Evolutionary conservation across 2,797 vertebrate species (phyloP).

Genomic region (Acanthornis magna): DNA sequence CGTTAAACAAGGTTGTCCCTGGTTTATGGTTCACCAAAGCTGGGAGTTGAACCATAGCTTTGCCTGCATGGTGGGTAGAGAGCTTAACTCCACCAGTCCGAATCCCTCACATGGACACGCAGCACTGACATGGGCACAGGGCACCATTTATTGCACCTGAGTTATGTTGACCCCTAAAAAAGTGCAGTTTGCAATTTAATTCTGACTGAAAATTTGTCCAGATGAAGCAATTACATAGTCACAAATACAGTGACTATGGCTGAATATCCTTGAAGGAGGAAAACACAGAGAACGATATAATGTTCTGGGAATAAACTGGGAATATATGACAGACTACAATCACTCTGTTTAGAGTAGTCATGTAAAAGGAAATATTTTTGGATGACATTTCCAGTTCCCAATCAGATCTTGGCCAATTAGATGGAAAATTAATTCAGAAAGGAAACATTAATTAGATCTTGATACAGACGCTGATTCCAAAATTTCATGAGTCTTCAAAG

Average conservation of each 20-base stretch:
- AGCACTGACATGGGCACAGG: neutral
- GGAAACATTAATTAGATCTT: slow-evolving; percentile 38
- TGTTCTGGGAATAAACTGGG: neutral
- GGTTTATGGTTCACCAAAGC: slow-evolving; percentile 32
- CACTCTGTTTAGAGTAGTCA: neutral
- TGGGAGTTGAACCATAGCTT: slow-evolving; percentile 27
- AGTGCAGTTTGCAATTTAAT: neutral
- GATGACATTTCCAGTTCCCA: slow-evolving; percentile 41
- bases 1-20: slow-evolving; percentile 49
- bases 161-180: neutral
- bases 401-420: slow-evolving; percentile 42
- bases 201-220: neutral
- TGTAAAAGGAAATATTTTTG: slow-evolving; percentile 33
- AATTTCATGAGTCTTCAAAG: neutral
- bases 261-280: neutral
- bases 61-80: neutral
- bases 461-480: slow-evolving; percentile 3
- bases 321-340: neutral
- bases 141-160: neutral
- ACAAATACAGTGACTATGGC: neutral
- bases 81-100: neutral
- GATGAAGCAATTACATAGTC: neutral
- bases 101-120: neutral
- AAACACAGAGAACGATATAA: neutral
- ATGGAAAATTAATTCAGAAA: slow-evolving; percentile 38